Conservation (phyloP, 2,797 vertebrate genomes). For the Philypnodon macrostomus region DNA sequence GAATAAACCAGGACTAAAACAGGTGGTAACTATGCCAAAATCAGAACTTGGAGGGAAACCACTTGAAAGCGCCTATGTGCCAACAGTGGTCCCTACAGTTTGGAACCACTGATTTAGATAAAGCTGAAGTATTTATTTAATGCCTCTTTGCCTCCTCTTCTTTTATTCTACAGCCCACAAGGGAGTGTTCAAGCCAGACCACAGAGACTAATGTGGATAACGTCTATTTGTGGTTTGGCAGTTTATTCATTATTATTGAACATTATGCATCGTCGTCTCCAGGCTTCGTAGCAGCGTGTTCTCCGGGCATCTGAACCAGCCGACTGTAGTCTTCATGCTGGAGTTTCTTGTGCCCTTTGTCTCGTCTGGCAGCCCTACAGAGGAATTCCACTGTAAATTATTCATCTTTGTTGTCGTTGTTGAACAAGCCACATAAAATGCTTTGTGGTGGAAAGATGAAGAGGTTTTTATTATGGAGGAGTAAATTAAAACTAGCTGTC, state of each 20-base stretch:
- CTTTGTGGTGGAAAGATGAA: constrained; percentile 33
- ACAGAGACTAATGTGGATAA: constrained; percentile 7
- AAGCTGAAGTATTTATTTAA: constrained; percentile 18
- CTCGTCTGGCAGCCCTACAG: constrained; percentile 51
- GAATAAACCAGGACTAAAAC: no score
- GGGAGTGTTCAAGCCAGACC: constrained; percentile 17
- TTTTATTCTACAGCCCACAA: no score
- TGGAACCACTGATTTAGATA: no score
- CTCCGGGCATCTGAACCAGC: constrained; percentile 1
- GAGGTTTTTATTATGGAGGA: constrained; percentile 42
- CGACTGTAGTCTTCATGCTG: constrained; percentile 1
- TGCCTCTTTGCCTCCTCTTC: not conserved
- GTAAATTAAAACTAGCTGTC: constrained; percentile 52
- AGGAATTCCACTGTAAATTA: constrained; percentile 53
- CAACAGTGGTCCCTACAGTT: no score
- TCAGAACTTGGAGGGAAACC: no score
- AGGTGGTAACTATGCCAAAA: no score
- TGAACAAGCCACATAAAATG: constrained; percentile 52
- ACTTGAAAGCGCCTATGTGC: no score
- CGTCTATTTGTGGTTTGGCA: constrained; percentile 21
- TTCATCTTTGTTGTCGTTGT: constrained; percentile 52
- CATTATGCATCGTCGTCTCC: constrained; percentile 11
- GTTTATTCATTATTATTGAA: constrained; percentile 39
- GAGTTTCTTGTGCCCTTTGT: constrained; percentile 20
- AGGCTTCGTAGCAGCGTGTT: constrained; percentile 11